Evolutionary conservation across 2,888 invertebrate genomes (phyloP).

Genomic region (Automeris io): DNA sequence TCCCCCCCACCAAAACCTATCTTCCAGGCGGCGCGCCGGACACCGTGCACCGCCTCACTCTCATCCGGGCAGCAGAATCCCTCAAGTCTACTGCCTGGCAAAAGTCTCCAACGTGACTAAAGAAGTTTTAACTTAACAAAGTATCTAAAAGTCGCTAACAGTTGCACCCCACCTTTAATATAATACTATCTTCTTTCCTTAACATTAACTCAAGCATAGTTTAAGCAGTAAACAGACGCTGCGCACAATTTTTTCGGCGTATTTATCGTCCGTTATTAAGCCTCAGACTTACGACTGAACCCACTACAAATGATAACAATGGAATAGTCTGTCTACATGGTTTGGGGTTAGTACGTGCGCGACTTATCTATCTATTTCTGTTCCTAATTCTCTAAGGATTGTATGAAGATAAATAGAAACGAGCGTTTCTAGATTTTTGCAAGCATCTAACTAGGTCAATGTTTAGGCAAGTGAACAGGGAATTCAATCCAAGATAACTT

Average conservation of each 20-base stretch:
- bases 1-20: too few species aligned
- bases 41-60: too few species aligned
- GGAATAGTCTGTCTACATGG: conserved; percentile 8
- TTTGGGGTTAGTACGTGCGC: conserved; percentile 6
- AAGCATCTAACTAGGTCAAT: too few species aligned
- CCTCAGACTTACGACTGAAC: conserved; percentile 16
- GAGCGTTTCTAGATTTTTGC: too few species aligned
- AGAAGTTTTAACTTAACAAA: background rate
- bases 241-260: conserved; percentile 16
- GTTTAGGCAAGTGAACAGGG: too few species aligned
- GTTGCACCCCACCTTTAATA: background rate
- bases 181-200: background rate
- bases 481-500: too few species aligned
- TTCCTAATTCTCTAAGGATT: background rate
- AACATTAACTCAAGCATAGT: conserved; percentile 10
- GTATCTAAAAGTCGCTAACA: background rate
- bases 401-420: too few species aligned
- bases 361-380: background rate
- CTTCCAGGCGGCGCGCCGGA: too few species aligned
- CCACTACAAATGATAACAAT: conserved; percentile 22
- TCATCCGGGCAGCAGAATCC: too few species aligned
- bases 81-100: too few species aligned
- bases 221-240: conserved; percentile 9
- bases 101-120: too few species aligned
- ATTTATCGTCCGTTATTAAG: conserved; percentile 23